Base-by-base conservation (phyloP, 2,797 vertebrate species). In the Lutjanus argentimaculatus region DNA sequence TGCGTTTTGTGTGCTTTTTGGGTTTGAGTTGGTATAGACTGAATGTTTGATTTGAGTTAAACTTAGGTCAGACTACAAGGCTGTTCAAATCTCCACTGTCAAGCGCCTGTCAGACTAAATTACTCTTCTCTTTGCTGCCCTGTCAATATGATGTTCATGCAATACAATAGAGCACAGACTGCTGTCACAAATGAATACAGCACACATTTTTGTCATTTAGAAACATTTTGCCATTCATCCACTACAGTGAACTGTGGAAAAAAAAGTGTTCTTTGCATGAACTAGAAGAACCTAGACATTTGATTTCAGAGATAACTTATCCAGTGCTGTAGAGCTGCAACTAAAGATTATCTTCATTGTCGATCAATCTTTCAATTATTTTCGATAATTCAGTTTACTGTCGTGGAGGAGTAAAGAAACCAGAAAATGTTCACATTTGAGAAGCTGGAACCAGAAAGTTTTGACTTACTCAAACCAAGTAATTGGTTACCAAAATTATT, bases 91-190 rank as follows among this genome's bases (percentile, higher is more conserved):
- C 70, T 65, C 22, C 30, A 36, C 36, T 74, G 83, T 83, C 25
- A 14, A 74, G 30, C 6, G 16, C 10, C 57, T 81, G 82, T 84
- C 74, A 82, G 53, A 59, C 36, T 76, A 68, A 87, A 88, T 81
- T 65, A 63, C 36, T 22, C 17, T 43, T 78, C 72, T 80, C 67
- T 64, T 45, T 61, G n/a, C 58, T 30, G 74, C 9, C 36, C 68
- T 72, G 70, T 80, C 77, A 80, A 67, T 67, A 67, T 43, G 42
- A 82, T 49, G 52, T 66, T 72, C 45, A 45, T 42, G 30, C 40
- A 67, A 0, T 25, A 84, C 72, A 82, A 75, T 79, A 70, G 40
- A 76, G 53, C 52, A 77, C 19, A 72, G 72, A 46, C 52, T 57
- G 65, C 53, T 84, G 72, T 80, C 84, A 65, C 42, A 68, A 52